Percentiles rank a stretch among this genome's conserved stretches.
These are phyloP conservation scores for Euura lappo DNA, from an alignment of 1,140 invertebrate genomes.

Conservation along the genomic window DNA sequence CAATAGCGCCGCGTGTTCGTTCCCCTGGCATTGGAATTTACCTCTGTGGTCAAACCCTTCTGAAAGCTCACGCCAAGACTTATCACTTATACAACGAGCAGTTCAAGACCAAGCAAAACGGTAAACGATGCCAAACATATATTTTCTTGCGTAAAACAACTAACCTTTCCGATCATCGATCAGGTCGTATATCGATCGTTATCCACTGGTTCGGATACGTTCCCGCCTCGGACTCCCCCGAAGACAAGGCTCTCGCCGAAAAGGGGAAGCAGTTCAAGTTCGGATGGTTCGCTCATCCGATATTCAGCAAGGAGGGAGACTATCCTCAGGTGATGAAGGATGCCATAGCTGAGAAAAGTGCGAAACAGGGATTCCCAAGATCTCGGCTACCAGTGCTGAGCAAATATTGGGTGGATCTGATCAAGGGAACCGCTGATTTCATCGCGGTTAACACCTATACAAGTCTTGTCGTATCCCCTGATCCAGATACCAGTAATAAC, in stretches of 20 bases:
- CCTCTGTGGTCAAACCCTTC: slow-evolving; percentile 49
- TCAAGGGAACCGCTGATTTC: slow-evolving; percentile 57
- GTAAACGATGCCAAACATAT: slow-evolving; percentile 29
- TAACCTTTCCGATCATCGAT: slow-evolving; percentile 31
- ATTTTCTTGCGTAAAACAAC: slow-evolving; percentile 1
- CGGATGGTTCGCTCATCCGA: slow-evolving; percentile 61
- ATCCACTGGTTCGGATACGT: neutral
- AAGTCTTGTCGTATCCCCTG: slow-evolving; percentile 20
- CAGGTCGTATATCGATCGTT: neutral
- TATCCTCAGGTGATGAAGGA: slow-evolving; percentile 62
- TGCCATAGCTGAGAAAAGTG: slow-evolving; percentile 54
- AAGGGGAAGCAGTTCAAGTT: slow-evolving; percentile 63
- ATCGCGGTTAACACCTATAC: slow-evolving; percentile 56
- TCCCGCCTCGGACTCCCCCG: slow-evolving; percentile 43
- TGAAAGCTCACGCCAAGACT: slow-evolving; percentile 54
- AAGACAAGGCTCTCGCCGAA: slow-evolving; percentile 63
- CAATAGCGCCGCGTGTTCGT: slow-evolving; percentile 40
- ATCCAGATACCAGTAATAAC: neutral
- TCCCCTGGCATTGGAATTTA: slow-evolving; percentile 48
- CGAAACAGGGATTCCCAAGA: slow-evolving; percentile 46
- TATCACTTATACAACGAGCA: slow-evolving; percentile 53
- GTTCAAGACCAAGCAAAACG: slow-evolving; percentile 48
- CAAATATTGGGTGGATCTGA: slow-evolving; percentile 49
- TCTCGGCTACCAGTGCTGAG: slow-evolving; percentile 63
- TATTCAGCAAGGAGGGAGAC: slow-evolving; percentile 60